Evolutionary conservation across 2,888 invertebrate genomes (phyloP).

Genomic region (Chrysopilus asiliformis): DNA sequence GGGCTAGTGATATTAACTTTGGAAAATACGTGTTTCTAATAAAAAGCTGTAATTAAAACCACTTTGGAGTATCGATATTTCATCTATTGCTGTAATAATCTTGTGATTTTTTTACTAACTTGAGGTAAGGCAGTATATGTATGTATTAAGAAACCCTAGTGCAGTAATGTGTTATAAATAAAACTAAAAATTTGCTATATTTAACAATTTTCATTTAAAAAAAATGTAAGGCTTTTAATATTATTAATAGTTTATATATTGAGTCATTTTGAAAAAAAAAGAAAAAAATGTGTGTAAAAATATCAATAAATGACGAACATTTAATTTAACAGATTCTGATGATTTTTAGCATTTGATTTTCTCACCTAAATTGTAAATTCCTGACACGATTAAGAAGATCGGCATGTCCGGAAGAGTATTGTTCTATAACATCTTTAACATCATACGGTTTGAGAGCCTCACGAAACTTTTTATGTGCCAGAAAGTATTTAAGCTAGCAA

Average conservation of each 20-base stretch:
- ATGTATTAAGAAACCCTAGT: too few relatives aligned
- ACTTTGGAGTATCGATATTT: too few relatives aligned
- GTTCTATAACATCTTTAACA: constrained; percentile 89
- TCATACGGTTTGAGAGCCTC: constrained; percentile 87
- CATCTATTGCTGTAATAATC: too few relatives aligned
- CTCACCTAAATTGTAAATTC: constrained; percentile 72
- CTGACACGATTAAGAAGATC: constrained; percentile 79
- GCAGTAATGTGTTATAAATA: too few relatives aligned
- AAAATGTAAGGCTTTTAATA: constrained; percentile 1
- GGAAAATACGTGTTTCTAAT: too few relatives aligned
- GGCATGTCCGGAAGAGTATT: constrained; percentile 78
- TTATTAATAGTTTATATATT: not conserved
- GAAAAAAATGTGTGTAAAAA: not conserved
- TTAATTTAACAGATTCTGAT: not conserved
- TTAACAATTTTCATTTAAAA: too few relatives aligned
- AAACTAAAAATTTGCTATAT: too few relatives aligned
- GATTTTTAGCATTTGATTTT: constrained; percentile 8
- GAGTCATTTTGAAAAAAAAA: not conserved
- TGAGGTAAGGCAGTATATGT: too few relatives aligned
- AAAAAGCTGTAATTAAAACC: too few relatives aligned
- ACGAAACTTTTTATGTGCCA: constrained; percentile 81
- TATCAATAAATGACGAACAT: not conserved
- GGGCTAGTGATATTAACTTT: too few relatives aligned
- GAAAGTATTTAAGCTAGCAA: constrained; percentile 68
- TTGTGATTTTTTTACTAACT: too few relatives aligned